Base-by-base conservation (phyloP, 2,888 invertebrate genomes). In the Parapristionchus giblindavisi region DNA sequence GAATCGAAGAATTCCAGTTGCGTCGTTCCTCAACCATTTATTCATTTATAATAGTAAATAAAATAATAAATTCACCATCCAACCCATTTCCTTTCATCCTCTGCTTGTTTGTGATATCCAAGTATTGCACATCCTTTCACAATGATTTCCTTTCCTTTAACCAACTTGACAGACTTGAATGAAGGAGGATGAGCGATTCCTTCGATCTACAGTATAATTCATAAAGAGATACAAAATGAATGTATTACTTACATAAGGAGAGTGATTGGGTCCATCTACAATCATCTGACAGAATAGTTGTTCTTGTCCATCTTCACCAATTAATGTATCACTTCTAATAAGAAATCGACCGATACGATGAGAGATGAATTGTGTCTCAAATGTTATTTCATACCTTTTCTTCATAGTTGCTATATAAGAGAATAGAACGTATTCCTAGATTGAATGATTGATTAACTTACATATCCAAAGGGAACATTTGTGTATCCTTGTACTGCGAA, bases 51-150 rank as follows among this genome's bases (percentile, higher is more conserved):
- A 6, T 17, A 6, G 24, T n/a, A 6, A 24, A 54, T 14, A 24
- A 14, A 54, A 54, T n/a, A 54, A 6, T 54, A n/a, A n/a, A 14
- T 36, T 48, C 11, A 66, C 66, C 66, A 66, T 51, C 66, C 66
- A 27, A 51, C 51, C 66, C 66, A 66, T 40, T 27, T 38, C 40
- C 27, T 51, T 3, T 66, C 66, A 6, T 4, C 11, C 17, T 65
- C 27, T n/a, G 17, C 32, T 14, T 32, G 66, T n/a, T 66, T 48
- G 51, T 32, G 17, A 48, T 66, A 66, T 32, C 66, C 66, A 14
- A 66, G 66, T n/a, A 66, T 48, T 14, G 51, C 48, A 32, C 66
- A 66, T 48, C 66, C 66, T 24, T 66, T 66, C 32, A 66, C 32
- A 51, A 66, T 66, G 2, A 66, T 51, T 11, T 66, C 66, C 1